Base-by-base conservation (phyloP, 1,140 invertebrate species). In the Potamilus streckersoni region DNA sequence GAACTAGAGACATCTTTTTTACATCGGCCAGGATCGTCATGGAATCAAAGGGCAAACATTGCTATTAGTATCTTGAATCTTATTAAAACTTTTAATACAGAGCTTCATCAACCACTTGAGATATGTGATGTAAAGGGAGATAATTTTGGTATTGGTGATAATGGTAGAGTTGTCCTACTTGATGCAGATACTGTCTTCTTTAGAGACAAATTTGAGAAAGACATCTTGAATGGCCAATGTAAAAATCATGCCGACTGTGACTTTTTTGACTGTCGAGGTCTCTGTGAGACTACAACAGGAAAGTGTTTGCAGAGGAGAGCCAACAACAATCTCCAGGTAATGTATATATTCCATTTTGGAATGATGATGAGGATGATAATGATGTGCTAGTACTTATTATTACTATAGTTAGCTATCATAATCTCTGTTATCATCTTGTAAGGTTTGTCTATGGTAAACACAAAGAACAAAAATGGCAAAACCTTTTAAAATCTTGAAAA, bases 51-150 rank as follows among this genome's bases (percentile, higher is more conserved):
- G 63, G 84, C 78, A 4, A 62, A 61, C 12, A 83, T 92, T 12
- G 92, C 93, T 2, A 84, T 93, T 3, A 90, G 92, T 84, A 91
- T 94, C 12, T 79, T 94, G 57, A 92, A 94, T 79, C 87, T 93
- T 19, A 81, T 94, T 5, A 90, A 92, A 49, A 91, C 92, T 69
- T 80, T 94, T 20, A 92, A 94, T 27, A 89, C 83, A 14, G 89
- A 87, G 66, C 91, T 93, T 74, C 87, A 90, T 14, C 91, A 93
- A 81, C 91, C 91, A 8, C 88, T 94, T 60, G 90, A 93, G 82
- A 84, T 94, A 4, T 94, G 93, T 86, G 93, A 94, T 86, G 89
- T 94, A 0, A 93, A 94, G 86, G 89, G 92, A 38, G 91, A 92
- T 62, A 92, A 94, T 83, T 94, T 94, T 87, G 93, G 93, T 8